phyloP scores from a whole-genome alignment of 1,140 invertebrate species.

The Parapsyche elsis region DNA sequence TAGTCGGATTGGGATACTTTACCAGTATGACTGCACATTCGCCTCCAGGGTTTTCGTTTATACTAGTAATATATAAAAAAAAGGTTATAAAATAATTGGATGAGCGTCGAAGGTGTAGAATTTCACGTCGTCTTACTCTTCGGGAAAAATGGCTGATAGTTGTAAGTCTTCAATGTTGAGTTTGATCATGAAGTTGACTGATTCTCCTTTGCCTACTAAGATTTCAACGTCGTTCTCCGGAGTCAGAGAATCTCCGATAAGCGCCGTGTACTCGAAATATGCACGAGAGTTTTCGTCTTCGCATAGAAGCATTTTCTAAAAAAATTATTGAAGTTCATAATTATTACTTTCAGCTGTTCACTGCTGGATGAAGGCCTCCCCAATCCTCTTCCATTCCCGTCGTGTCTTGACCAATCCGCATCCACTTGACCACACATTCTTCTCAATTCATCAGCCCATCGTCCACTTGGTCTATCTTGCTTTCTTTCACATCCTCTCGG shows the following conservation, averaged over 20 bases:
- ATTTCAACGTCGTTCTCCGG: constrained; percentile 65
- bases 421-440: too few relatives aligned
- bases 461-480: too few relatives aligned
- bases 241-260: constrained; percentile 63
- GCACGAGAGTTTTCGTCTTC: constrained; percentile 65
- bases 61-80: constrained; percentile 58
- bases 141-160: constrained; percentile 63
- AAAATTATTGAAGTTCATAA: too few relatives aligned
- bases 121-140: constrained; percentile 59
- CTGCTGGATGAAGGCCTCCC: too few relatives aligned
- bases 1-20: constrained; percentile 64
- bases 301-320: constrained; percentile 63
- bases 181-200: constrained; percentile 65
- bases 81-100: constrained; percentile 58
- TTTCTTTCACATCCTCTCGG: too few relatives aligned
- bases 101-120: not conserved
- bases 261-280: constrained; percentile 65
- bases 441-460: too few relatives aligned
- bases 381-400: constrained; percentile 1
- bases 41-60: constrained; percentile 63
- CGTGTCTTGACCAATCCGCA: too few relatives aligned
- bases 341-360: too few relatives aligned
- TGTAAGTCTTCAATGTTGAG: constrained; percentile 63
- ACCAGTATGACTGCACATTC: constrained; percentile 64
- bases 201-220: constrained; percentile 62